Evolutionary conservation across 2,113 vertebrate genomes (phyloP).

Genomic region (Centrocercus urophasianus): DNA sequence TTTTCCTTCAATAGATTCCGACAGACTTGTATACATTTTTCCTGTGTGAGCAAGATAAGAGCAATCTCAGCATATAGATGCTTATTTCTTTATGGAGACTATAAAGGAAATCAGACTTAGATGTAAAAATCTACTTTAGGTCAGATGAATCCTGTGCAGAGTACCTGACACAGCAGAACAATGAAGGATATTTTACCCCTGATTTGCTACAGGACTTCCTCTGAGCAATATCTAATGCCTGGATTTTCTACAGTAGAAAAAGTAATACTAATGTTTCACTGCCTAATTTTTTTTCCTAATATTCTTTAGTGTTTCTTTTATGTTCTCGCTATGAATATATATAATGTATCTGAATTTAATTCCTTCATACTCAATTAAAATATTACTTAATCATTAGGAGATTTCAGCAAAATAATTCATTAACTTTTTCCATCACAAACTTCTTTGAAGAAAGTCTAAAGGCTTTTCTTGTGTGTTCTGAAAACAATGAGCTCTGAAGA

Average conservation of each 20-base stretch:
- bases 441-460: background rate
- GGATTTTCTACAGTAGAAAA: background rate
- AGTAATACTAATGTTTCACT: background rate
- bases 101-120: background rate
- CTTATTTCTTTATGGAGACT: background rate
- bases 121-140: background rate
- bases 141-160: background rate
- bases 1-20: background rate
- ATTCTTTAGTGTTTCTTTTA: background rate
- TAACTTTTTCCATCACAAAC: slow-evolving; percentile 3
- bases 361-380: background rate
- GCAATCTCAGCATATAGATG: background rate
- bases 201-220: background rate
- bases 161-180: background rate
- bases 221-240: background rate
- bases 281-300: background rate
- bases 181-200: background rate
- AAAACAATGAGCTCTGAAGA: background rate
- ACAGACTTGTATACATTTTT: background rate
- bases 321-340: background rate
- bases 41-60: background rate
- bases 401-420: background rate
- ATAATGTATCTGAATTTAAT: background rate
- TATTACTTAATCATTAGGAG: background rate
- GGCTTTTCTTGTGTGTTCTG: background rate